Evolutionary conservation across 2,888 invertebrate species (phyloP).

Genomic region (Rhagonycha lutea): DNA sequence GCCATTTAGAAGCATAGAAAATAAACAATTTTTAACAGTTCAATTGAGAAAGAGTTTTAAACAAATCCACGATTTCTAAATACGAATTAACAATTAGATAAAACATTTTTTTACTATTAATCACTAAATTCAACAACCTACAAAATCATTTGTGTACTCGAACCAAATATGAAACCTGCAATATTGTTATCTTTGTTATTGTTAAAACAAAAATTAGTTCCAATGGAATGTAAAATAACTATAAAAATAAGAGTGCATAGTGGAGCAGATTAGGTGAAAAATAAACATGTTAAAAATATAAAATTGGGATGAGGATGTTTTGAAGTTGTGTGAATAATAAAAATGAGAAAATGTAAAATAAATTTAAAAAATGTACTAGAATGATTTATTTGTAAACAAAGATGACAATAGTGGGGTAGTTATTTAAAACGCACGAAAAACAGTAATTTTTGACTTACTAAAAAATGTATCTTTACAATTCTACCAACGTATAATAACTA

Average conservation of each 20-base stretch:
- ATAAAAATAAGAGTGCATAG: no score
- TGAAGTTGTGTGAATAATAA: not conserved
- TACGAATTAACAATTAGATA: not conserved
- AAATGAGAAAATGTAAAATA: not conserved
- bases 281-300: no score
- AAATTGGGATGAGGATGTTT: not conserved
- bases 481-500: slow-evolving; percentile 48
- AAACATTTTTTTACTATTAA: not conserved
- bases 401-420: not conserved
- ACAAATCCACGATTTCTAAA: not conserved
- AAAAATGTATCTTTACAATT: slow-evolving; percentile 32
- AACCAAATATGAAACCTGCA: not conserved
- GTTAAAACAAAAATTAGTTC: not conserved
- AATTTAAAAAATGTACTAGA: not conserved
- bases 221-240: not conserved
- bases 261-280: no score
- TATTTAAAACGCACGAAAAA: not conserved
- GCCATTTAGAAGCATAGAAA: not conserved
- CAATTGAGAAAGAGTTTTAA: not conserved
- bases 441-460: slow-evolving; percentile 31
- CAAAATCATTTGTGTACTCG: not conserved
- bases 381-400: not conserved
- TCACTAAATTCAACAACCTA: not conserved
- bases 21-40: not conserved
- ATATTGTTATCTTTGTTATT: not conserved